phyloP scores from a whole-genome alignment of 2,113 vertebrate species.

The Ammodytes marinus region DNA sequence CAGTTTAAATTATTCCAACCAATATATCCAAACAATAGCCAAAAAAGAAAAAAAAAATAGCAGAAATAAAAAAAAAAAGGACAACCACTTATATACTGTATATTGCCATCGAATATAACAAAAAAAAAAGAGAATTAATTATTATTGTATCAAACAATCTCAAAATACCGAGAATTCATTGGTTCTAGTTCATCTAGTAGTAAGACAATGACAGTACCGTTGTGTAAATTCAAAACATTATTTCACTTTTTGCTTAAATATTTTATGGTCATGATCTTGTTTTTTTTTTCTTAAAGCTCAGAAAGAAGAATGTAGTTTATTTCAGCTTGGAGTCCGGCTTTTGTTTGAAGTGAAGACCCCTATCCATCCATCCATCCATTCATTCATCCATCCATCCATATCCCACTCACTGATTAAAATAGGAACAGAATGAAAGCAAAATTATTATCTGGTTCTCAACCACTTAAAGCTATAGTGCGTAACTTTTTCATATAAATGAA shows the following conservation, averaged over 20 bases:
- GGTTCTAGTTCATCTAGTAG: slow-evolving; percentile 75
- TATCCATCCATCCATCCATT: slow-evolving; percentile 31
- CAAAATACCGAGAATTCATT: slow-evolving; percentile 80
- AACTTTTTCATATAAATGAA: no score
- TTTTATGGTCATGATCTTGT: slow-evolving; percentile 66
- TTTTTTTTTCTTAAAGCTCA: slow-evolving; percentile 79
- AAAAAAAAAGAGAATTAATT: slow-evolving; percentile 76
- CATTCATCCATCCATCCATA: slow-evolving; percentile 11
- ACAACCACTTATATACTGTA: slow-evolving; percentile 76
- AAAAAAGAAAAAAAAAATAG: slow-evolving; percentile 69
- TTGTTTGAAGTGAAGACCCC: slow-evolving; percentile 43
- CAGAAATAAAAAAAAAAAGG: slow-evolving; percentile 72
- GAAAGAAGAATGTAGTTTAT: slow-evolving; percentile 71
- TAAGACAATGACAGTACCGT: slow-evolving; percentile 78
- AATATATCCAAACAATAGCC: slow-evolving; percentile 76
- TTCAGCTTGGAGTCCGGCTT: slow-evolving; percentile 45
- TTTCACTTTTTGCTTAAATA: slow-evolving; percentile 81
- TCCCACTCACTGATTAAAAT: slow-evolving; percentile 14
- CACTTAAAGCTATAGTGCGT: not conserved
- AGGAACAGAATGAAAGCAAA: slow-evolving; percentile 43
- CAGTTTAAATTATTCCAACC: slow-evolving; percentile 79
- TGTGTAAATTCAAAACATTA: slow-evolving; percentile 79
- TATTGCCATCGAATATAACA: slow-evolving; percentile 82
- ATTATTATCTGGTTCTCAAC: slow-evolving; percentile 27
- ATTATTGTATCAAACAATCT: slow-evolving; percentile 80